Evolutionary conservation across 2,888 invertebrate species (phyloP).

Genomic region (Bellardia bayeri): DNA sequence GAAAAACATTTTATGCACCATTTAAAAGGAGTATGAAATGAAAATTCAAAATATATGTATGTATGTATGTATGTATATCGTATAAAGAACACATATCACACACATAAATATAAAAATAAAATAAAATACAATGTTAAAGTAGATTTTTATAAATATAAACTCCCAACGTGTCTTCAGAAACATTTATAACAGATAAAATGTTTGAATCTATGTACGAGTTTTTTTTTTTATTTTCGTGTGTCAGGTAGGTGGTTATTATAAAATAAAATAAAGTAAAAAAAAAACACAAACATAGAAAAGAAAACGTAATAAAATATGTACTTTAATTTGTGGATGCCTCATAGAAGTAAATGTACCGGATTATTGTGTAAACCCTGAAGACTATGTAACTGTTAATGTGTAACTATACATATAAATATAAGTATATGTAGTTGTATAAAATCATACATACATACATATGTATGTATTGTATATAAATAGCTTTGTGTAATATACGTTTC

Average conservation of each 20-base stretch:
- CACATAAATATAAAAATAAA: neutral
- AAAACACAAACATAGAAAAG: neutral
- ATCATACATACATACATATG: neutral
- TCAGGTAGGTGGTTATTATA: constrained; percentile 35
- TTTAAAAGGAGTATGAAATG: constrained; percentile 32
- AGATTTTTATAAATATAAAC: neutral
- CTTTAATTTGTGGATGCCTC: constrained; percentile 57
- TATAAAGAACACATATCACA: neutral
- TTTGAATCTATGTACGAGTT: constrained; percentile 16
- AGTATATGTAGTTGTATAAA: neutral
- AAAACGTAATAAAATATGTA: constrained; percentile 45
- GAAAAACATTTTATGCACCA: constrained; percentile 24
- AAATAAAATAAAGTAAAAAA: constrained; percentile 14
- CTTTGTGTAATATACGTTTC: no score
- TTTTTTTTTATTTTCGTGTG: neutral
- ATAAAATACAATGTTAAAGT: neutral
- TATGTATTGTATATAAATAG: neutral
- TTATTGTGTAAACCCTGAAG: constrained; percentile 57
- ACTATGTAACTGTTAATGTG: constrained; percentile 15
- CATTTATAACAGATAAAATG: constrained; percentile 53
- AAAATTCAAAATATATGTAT: neutral
- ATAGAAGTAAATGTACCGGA: constrained; percentile 62
- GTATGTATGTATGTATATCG: no score
- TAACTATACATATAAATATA: constrained; percentile 16
- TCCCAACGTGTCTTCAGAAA: constrained; percentile 38